Percentiles rank a stretch among this genome's conserved stretches.
phyloP scores from a whole-genome alignment of 2,888 invertebrate species.

The Caenorhabditis virilis region DNA sequence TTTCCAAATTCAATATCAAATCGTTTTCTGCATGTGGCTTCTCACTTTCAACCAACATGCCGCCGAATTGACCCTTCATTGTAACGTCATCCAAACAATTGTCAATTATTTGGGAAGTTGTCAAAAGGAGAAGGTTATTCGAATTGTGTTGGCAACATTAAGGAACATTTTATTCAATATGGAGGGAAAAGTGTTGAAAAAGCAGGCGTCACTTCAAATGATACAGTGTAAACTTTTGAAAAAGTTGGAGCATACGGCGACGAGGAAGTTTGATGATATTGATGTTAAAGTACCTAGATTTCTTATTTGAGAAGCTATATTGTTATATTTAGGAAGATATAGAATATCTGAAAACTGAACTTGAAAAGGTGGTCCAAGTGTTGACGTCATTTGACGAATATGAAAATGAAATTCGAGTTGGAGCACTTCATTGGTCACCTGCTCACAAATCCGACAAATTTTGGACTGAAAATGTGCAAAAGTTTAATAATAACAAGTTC shows the following conservation, averaged over 20 bases:
- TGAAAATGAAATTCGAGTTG: conserved; percentile 65
- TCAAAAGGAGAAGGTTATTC: conserved; percentile 82
- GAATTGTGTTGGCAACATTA: conserved; percentile 94
- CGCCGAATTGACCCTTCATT: conserved; percentile 83
- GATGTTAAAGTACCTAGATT: conserved; percentile 72
- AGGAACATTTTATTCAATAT: conserved; percentile 95
- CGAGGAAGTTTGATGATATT: conserved; percentile 93
- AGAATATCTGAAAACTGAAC: conserved; percentile 85
- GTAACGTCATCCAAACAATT: conserved; percentile 84
- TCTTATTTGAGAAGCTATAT: background rate
- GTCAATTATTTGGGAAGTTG: conserved; percentile 92
- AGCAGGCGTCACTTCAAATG: conserved; percentile 96
- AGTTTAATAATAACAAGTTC: conserved; percentile 93
- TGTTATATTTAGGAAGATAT: conserved; percentile 80
- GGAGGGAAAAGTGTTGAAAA: conserved; percentile 75
- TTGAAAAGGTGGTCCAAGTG: conserved; percentile 87
- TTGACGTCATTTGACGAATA: conserved; percentile 98
- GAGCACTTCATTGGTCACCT: conserved; percentile 93
- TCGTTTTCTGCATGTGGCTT: conserved; percentile 76
- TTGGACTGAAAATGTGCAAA: conserved; percentile 94
- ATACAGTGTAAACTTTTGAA: conserved; percentile 91
- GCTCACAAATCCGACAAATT: conserved; percentile 97
- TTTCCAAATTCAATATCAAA: conserved; percentile 34
- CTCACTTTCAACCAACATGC: conserved; percentile 90
- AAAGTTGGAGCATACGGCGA: conserved; percentile 84